Evolutionary conservation across 2,888 invertebrate species (phyloP).

Genomic region (Sphaeridia pumilis): DNA sequence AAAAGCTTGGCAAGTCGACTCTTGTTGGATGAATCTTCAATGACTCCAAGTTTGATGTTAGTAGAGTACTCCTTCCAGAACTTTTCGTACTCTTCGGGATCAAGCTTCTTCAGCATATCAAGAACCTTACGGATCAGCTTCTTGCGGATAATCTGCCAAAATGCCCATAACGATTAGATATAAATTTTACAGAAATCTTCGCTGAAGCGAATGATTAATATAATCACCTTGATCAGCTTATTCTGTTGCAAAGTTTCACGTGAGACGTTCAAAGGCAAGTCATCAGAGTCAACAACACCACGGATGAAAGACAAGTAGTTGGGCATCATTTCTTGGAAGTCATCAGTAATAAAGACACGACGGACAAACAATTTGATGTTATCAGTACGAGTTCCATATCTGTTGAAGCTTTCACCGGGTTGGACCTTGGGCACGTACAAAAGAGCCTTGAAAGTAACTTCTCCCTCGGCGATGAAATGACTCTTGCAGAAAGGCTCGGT

Average conservation of each 20-base stretch:
- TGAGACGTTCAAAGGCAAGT: slow-evolving; percentile 93
- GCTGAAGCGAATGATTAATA: neutral
- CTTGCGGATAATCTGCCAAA: slow-evolving; percentile 75
- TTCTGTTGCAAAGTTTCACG: slow-evolving; percentile 97
- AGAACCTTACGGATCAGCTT: slow-evolving; percentile 93
- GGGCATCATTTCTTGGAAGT: slow-evolving; percentile 99
- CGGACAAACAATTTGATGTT: slow-evolving; percentile 95
- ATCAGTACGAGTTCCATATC: slow-evolving; percentile 86
- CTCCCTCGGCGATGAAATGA: slow-evolving; percentile 97
- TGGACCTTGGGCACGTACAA: slow-evolving; percentile 84
- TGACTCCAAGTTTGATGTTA: slow-evolving; percentile 85
- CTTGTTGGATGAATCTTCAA: slow-evolving; percentile 95
- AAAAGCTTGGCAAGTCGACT: slow-evolving; percentile 90
- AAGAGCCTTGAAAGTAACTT: slow-evolving; percentile 95
- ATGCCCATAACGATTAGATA: slow-evolving; percentile 1
- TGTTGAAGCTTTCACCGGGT: slow-evolving; percentile 87
- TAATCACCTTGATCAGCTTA: slow-evolving; percentile 71
- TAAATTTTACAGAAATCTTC: too few species aligned
- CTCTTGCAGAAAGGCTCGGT: slow-evolving; percentile 72
- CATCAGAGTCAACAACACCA: slow-evolving; percentile 97
- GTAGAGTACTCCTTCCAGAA: slow-evolving; percentile 99
- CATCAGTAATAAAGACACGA: slow-evolving; percentile 97
- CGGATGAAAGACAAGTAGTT: slow-evolving; percentile 90
- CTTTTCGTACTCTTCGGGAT: slow-evolving; percentile 71
- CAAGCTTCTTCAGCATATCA: slow-evolving; percentile 95